Percentiles rank a stretch among this genome's conserved stretches.
Conservation (phyloP, 2,888 invertebrate genomes). For the Lithophane ornitopus region DNA sequence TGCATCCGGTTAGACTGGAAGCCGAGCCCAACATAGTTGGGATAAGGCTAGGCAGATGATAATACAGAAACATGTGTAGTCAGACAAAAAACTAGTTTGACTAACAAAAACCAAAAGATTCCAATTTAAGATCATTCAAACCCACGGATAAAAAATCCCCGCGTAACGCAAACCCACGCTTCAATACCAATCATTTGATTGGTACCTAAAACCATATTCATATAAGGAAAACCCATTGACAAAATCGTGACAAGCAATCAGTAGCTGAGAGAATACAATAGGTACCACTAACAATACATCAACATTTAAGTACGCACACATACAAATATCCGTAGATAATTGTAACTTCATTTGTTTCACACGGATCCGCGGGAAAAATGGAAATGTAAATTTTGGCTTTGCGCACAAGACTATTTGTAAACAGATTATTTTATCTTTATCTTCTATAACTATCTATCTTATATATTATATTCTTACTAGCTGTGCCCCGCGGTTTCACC, state of each 20-base stretch:
- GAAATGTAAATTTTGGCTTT: background rate
- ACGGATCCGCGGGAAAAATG: slow-evolving; percentile 12
- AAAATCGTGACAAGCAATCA: slow-evolving; percentile 51
- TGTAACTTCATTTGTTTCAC: slow-evolving; percentile 29
- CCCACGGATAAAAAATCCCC: background rate
- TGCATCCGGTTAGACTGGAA: too few species aligned
- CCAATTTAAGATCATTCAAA: background rate
- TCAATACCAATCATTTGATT: slow-evolving; percentile 37
- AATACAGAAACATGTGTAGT: background rate
- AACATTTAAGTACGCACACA: slow-evolving; percentile 26
- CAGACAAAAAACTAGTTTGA: background rate
- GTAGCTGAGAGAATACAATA: slow-evolving; percentile 53
- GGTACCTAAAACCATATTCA: slow-evolving; percentile 28
- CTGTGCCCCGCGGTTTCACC: too few species aligned
- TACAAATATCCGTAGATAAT: slow-evolving; percentile 35
- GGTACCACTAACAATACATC: slow-evolving; percentile 27
- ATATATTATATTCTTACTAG: too few species aligned
- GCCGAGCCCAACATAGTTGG: too few species aligned
- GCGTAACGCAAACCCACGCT: slow-evolving; percentile 9
- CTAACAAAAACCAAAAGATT: background rate
- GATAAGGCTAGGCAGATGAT: too few species aligned
- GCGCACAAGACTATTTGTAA: background rate
- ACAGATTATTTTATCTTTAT: background rate
- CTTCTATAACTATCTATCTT: too few species aligned
- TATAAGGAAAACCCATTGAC: slow-evolving; percentile 61